phyloP scores from a whole-genome alignment of 2,113 vertebrate species.

The Sterna hirundo region DNA sequence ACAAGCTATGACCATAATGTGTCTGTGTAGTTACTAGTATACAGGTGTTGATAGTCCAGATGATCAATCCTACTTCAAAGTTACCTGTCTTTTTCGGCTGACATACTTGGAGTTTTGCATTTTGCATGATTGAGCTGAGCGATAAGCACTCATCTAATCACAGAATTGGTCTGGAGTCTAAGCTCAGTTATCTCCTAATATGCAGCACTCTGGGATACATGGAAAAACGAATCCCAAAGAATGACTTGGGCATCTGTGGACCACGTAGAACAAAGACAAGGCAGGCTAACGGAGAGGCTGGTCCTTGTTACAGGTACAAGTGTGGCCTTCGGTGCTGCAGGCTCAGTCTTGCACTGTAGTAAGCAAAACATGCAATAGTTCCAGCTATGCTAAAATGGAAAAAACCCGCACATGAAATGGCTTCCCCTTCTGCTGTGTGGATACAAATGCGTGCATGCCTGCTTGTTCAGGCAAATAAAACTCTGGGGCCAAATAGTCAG shows the following conservation, averaged over 20 bases:
- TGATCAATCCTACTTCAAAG: neutral
- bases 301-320: neutral
- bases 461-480: neutral
- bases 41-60: neutral
- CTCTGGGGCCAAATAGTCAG: neutral
- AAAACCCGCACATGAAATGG: accelerated
- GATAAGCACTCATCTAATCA: neutral
- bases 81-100: neutral
- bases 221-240: neutral
- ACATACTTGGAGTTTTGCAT: neutral
- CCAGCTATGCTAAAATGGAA: neutral
- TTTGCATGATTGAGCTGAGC: neutral
- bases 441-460: neutral
- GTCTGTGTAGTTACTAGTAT: neutral
- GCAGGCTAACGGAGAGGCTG: neutral
- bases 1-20: neutral
- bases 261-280: neutral
- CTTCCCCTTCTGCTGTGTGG: neutral
- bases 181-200: neutral
- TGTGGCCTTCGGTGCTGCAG: neutral
- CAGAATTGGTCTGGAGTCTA: neutral
- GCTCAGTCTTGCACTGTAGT: neutral
- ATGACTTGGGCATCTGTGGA: neutral
- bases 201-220: neutral
- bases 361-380: neutral